Conservation (phyloP, 2,113 vertebrate genomes). For the Neodon shergylaensis region DNA sequence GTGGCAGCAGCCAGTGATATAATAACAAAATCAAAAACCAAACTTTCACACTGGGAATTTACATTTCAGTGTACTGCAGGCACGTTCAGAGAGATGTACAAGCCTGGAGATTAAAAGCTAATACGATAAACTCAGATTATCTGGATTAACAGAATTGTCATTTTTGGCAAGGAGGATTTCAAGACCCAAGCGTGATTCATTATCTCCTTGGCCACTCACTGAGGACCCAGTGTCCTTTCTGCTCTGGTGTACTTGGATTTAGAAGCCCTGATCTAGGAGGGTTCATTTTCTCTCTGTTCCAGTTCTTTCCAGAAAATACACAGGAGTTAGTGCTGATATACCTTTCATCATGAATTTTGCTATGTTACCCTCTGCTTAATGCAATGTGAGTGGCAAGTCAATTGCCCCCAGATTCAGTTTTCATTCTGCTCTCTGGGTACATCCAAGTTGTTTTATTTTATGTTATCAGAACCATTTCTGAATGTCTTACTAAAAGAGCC, state of each 20-base stretch:
- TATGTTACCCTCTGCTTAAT: no score
- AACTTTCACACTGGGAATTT: neutral
- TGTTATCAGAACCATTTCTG: conserved; percentile 42
- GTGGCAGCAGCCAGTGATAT: neutral
- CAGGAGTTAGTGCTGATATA: neutral
- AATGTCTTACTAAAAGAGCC: neutral
- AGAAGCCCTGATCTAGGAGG: neutral
- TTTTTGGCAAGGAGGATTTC: neutral
- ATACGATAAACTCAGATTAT: neutral
- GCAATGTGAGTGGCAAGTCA: neutral
- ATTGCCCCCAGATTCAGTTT: neutral
- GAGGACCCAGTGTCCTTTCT: neutral
- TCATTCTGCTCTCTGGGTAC: neutral
- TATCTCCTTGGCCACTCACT: neutral
- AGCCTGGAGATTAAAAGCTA: neutral
- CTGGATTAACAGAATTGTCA: neutral
- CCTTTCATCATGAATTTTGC: neutral
- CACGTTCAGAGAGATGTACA: neutral
- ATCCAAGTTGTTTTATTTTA: neutral
- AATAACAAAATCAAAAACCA: neutral
- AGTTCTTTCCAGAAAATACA: neutral
- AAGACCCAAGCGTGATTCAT: neutral
- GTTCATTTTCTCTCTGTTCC: neutral
- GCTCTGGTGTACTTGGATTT: neutral
- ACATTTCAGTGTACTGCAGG: neutral